Evolutionary conservation across 2,888 invertebrate genomes (phyloP), one percentile per base, ranked within the genome.

Genomic region (Morinoia aosen): DNA sequence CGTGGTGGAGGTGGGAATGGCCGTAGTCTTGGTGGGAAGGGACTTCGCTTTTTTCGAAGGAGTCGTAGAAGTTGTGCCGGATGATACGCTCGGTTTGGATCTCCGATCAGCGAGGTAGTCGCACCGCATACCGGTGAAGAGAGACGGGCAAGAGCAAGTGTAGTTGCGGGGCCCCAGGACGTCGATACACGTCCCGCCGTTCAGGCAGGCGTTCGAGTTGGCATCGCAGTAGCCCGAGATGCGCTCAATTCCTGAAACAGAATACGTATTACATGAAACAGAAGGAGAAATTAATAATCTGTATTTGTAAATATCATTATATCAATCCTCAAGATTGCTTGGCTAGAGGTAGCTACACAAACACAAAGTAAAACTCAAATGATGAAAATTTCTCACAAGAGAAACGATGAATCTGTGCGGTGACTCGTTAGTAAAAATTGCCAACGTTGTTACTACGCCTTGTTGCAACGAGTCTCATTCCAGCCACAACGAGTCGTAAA

Each of bases 111-210:
- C 96, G 64, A 96, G 58, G 94, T 96, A 96, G 56, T 96, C 96
- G 58, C 96, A 96, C 56, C 95, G 95, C 40, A 94, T 94, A 11
- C 96, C 96, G 16, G 96, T 96, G 95, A 96, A 96, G n/a, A 96
- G 95, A 16, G 96, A 93, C n/a, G 96, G 95, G 48, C 96, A 96
- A 11, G 95, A 94, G 61, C 96, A 96, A 16, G 96, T 96, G 95
- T 88, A 96, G 95, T 96, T 96, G 5, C 95, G 95, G 40, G 95
- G 97, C 88, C 97, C 97, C 40, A 95, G 96, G n/a, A 97, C 97
- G 64, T 97, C 97, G 40, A 96, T 96, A 95, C 97, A 97, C 0
- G 97, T 97, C 95, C 97, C 97, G 14, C 97, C 97, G 95, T 97
- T 97, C 88, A 97, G 96, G 96, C 97, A 97, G 7, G 97, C 97